Base-by-base conservation (phyloP, 2,888 invertebrate species). In the Trachelus tabidus region DNA sequence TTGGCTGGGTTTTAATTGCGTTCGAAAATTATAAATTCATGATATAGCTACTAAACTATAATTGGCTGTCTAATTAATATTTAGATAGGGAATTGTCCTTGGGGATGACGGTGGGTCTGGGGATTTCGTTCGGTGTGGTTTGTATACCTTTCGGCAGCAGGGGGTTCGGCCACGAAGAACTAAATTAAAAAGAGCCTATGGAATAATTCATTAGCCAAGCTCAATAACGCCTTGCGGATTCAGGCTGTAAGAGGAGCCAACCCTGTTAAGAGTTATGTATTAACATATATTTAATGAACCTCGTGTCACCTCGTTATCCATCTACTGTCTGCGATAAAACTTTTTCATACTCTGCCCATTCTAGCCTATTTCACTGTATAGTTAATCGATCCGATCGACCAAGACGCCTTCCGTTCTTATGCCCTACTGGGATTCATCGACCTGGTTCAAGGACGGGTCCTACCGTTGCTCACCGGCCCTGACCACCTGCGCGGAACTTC, bases 51-150 rank as follows among this genome's bases (percentile, higher is more conserved):
- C 84, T 84, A 85, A 85, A 86, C 87, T 88, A 88, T 89, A 89
- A 89, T 88, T 89, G 89, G 85, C 80, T 83, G 83, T 84, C 84
- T 86, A 85, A 89, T 89, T 89, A 89, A 88, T 89, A 88, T 87
- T 82, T 81, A 83, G 83, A 85, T 86, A 86, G 86, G 87, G 87
- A 86, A 81, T 78, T 31, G 69, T 76, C 31, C n/a, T 23, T 23
- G 56, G 56, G 56, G 23, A 23, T 56, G 56, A 56, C 56, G 6
- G 9, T 23, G 23, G 56, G 56, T 9, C 23, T 9, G 56, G 56
- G 15, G 56, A 56, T 56, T 56, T 23, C 23, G 56, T 23, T 56
- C 56, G 23, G 23, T 23, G 56, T 23, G 23, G 23, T 23, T 15
- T 56, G 56, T 56, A 56, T 56, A 9, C 9, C 56, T 78, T 69